These are phyloP conservation scores for Drosophila pectinifera DNA, from an alignment of 1,140 invertebrate genomes.

Conservation along the genomic window DNA sequence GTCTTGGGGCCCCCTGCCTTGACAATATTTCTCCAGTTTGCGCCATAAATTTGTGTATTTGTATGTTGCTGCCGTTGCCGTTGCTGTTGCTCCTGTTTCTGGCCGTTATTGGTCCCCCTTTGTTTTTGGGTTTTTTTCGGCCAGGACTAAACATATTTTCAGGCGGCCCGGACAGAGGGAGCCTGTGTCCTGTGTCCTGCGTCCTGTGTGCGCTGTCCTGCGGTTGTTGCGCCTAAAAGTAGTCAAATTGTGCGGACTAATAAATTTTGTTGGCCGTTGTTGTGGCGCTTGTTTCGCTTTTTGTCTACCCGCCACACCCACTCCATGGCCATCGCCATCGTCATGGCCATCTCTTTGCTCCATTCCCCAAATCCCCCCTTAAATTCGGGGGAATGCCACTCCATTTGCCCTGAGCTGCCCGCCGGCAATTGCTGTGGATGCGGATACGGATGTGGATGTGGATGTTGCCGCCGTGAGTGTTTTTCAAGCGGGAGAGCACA, in stretches of 20 bases:
- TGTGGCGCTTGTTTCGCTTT: constrained; percentile 73
- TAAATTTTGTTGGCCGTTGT: constrained; percentile 80
- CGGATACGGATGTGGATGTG: constrained; percentile 33
- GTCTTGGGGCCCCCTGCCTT: constrained; percentile 48
- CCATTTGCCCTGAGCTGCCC: constrained; percentile 70
- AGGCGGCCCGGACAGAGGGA: constrained; percentile 57
- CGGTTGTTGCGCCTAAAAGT: constrained; percentile 82
- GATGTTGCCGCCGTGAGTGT: constrained; percentile 41
- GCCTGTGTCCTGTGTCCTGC: constrained; percentile 50
- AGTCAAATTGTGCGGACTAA: constrained; percentile 82
- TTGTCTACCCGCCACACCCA: constrained; percentile 40
- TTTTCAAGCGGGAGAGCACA: constrained; percentile 68
- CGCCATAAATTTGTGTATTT: constrained; percentile 80
- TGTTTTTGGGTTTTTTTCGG: constrained; percentile 52
- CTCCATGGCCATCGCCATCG: constrained; percentile 1
- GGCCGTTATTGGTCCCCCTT: constrained; percentile 48
- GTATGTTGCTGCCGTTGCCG: constrained; percentile 53
- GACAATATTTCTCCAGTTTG: constrained; percentile 77
- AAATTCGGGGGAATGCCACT: constrained; percentile 54
- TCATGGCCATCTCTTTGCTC: background rate
- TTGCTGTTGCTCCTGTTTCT: constrained; percentile 35
- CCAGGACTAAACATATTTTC: constrained; percentile 72
- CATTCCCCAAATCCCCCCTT: constrained; percentile 4
- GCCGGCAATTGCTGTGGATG: constrained; percentile 62
- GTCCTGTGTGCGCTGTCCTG: constrained; percentile 58